phyloP scores from a whole-genome alignment of 2,888 invertebrate genomes.

The Onchidella celtica region DNA sequence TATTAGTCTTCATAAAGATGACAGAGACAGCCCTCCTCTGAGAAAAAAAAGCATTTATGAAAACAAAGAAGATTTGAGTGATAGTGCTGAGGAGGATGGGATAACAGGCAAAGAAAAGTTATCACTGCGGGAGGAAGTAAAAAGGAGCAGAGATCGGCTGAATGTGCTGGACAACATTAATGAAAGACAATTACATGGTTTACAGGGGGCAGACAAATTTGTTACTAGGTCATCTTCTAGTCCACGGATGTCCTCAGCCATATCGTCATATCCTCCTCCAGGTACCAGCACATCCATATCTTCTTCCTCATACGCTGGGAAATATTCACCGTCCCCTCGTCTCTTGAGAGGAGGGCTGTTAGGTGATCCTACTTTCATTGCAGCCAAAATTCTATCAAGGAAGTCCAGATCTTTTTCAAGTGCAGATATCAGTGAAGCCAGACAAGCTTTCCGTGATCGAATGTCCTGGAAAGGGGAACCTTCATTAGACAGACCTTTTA shows the following conservation, averaged over 20 bases:
- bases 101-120: slow-evolving; percentile 21
- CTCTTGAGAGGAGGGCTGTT: background rate
- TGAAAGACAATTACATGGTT: background rate
- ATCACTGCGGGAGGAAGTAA: slow-evolving; percentile 27
- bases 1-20: background rate
- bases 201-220: background rate
- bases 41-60: slow-evolving; percentile 39
- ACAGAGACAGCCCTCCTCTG: background rate
- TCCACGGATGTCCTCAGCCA: background rate
- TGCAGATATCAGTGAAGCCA: slow-evolving; percentile 36
- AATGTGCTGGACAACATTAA: slow-evolving; percentile 15
- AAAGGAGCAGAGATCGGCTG: slow-evolving; percentile 30
- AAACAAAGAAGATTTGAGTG: slow-evolving; percentile 40
- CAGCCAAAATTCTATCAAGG: slow-evolving; percentile 27
- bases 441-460: slow-evolving; percentile 33
- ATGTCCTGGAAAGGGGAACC: slow-evolving; percentile 38
- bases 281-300: background rate
- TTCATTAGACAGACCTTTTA: slow-evolving; percentile 12
- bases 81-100: slow-evolving; percentile 10
- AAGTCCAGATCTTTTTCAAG: slow-evolving; percentile 46
- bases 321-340: slow-evolving; percentile 30
- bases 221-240: slow-evolving; percentile 16
- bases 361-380: background rate
- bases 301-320: background rate
- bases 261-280: slow-evolving; percentile 20